These are phyloP conservation scores for Lasius platythorax DNA, from an alignment of 2,888 invertebrate species.

Conservation along the genomic window DNA sequence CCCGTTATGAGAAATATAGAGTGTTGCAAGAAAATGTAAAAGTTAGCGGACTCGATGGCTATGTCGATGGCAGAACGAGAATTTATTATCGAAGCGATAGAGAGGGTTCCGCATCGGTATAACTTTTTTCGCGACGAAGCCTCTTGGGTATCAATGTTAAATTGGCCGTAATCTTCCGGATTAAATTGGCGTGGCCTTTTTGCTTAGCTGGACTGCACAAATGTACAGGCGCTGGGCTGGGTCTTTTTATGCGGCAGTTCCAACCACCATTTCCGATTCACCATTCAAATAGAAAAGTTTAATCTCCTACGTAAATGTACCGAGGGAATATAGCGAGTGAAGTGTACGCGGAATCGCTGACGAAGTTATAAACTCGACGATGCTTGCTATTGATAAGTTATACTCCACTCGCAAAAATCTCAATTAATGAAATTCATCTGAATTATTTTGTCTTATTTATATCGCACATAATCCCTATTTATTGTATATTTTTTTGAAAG, in stretches of 20 bases:
- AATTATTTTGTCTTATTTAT: constrained; percentile 28
- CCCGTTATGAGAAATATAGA: constrained; percentile 26
- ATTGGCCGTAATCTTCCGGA: constrained; percentile 47
- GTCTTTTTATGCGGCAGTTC: constrained; percentile 38
- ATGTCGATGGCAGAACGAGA: constrained; percentile 24
- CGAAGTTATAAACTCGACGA: constrained; percentile 40
- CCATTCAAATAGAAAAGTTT: constrained; percentile 49
- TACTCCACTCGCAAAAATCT: constrained; percentile 21
- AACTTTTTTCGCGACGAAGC: constrained; percentile 43
- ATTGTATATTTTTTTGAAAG: not conserved
- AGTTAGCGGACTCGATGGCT: constrained; percentile 11
- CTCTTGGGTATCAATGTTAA: constrained; percentile 48
- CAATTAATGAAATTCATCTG: constrained; percentile 29
- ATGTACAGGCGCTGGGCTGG: not conserved
- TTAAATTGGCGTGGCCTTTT: constrained; percentile 50
- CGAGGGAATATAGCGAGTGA: not conserved
- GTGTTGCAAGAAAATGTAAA: constrained; percentile 28
- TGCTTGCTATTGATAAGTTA: constrained; percentile 28
- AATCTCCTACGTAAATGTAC: constrained; percentile 48
- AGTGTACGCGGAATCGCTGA: constrained; percentile 34
- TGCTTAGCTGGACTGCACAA: constrained; percentile 30
- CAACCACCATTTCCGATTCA: not conserved
- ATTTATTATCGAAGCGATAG: constrained; percentile 38
- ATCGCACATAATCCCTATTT: not conserved
- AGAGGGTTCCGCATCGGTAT: not conserved